These are phyloP conservation scores for Bucco capensis DNA, from an alignment of 2,113 vertebrate genomes.

Conservation along the genomic window DNA sequence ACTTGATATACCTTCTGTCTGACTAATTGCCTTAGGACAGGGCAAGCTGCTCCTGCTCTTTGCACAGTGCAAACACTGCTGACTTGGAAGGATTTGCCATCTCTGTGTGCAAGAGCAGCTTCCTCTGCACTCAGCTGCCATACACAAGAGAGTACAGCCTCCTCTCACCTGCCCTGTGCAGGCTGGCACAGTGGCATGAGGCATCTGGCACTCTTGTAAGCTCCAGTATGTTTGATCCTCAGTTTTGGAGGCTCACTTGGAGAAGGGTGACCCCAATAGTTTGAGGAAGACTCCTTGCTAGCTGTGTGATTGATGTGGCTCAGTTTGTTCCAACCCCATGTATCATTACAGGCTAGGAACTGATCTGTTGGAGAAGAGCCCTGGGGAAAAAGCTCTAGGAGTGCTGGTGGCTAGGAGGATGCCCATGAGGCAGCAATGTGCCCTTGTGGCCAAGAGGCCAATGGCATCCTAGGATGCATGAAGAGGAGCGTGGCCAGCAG, in stretches of 20 bases:
- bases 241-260: not conserved
- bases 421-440: too few relatives aligned
- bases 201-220: not conserved
- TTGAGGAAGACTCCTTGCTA: not conserved
- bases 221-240: not conserved
- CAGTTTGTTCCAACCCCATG: too few relatives aligned
- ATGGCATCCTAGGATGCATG: too few relatives aligned
- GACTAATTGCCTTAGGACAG: not conserved
- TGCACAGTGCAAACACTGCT: not conserved
- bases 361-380: too few relatives aligned
- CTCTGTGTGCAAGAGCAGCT: not conserved
- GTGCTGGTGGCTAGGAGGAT: too few relatives aligned
- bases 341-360: too few relatives aligned
- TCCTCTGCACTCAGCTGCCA: not conserved
- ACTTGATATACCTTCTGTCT: not conserved
- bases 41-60: not conserved
- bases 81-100: not conserved
- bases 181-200: not conserved
- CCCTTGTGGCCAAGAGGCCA: too few relatives aligned
- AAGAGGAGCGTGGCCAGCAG: too few relatives aligned
- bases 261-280: not conserved
- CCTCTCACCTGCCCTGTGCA: accelerated
- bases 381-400: too few relatives aligned
- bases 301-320: not conserved
- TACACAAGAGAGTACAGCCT: not conserved